Evolutionary conservation across 2,888 invertebrate species (phyloP).

Genomic region (Seladonia tumulorum): DNA sequence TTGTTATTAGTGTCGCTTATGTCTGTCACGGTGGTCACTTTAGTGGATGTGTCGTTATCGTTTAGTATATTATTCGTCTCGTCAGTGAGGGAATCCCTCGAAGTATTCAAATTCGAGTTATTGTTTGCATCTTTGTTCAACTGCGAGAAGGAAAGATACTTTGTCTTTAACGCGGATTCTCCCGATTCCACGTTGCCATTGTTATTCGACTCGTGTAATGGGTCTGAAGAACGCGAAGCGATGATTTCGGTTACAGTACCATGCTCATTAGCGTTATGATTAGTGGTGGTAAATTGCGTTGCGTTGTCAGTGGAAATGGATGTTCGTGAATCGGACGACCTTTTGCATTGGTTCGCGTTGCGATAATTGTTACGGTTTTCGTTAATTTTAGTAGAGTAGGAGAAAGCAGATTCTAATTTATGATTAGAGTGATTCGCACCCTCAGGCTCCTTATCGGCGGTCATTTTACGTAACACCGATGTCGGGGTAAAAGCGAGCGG

Average conservation of each 20-base stretch:
- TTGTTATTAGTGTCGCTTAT: constrained; percentile 62
- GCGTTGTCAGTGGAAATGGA: constrained; percentile 22
- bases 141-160: constrained; percentile 53
- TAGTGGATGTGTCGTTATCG: constrained; percentile 26
- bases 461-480: constrained; percentile 97
- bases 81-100: constrained; percentile 22
- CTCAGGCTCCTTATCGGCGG: constrained; percentile 93
- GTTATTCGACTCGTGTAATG: constrained; percentile 26
- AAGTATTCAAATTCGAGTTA: constrained; percentile 48
- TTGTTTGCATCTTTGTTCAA: constrained; percentile 64
- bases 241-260: constrained; percentile 10
- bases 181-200: constrained; percentile 41
- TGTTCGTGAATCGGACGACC: constrained; percentile 2
- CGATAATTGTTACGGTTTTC: constrained; percentile 48
- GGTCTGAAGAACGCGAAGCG: constrained; percentile 11
- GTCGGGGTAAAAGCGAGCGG: constrained; percentile 96
- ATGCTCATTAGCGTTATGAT: constrained; percentile 35
- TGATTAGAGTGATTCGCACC: constrained; percentile 82
- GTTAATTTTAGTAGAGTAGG: constrained; percentile 38
- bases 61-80: constrained; percentile 40
- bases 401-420: constrained; percentile 70
- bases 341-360: constrained; percentile 36
- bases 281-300: constrained; percentile 44
- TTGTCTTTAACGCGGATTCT: constrained; percentile 69
- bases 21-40: constrained; percentile 36